Conservation (phyloP, 2,113 vertebrate species). For the Calidris pygmaea region DNA sequence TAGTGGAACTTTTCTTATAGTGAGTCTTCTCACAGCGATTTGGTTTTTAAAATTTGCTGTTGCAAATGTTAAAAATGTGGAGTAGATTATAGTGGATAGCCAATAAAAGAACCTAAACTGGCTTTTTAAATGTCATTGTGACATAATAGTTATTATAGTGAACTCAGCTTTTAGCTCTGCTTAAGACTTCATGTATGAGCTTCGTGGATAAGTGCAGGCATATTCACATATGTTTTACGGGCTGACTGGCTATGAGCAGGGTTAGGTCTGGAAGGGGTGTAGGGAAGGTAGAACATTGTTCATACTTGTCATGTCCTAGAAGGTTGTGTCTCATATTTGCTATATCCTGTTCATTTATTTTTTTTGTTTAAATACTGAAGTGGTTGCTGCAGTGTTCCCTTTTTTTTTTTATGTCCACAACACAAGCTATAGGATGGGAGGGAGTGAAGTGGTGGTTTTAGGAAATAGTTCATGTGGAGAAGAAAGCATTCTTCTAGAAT, state of each 20-base stretch:
- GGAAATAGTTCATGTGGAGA: not conserved
- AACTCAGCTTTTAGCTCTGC: not conserved
- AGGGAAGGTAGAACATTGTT: not conserved
- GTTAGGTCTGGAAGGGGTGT: not conserved
- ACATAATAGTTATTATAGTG: not conserved
- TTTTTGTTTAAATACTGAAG: not conserved
- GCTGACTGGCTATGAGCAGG: not conserved
- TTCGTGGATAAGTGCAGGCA: fast-evolving
- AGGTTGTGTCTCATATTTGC: not conserved
- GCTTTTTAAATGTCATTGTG: not conserved
- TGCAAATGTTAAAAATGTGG: not conserved
- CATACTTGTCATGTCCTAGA: not conserved
- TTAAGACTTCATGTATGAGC: not conserved
- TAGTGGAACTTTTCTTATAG: not conserved
- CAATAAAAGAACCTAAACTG: not conserved
- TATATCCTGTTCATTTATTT: not conserved
- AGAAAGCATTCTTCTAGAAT: not conserved
- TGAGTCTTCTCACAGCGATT: not conserved
- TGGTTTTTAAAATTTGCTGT: not conserved
- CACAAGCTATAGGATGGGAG: fast-evolving
- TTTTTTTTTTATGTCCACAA: not conserved
- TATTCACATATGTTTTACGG: not conserved
- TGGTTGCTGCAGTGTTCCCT: not conserved
- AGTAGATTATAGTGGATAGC: not conserved
- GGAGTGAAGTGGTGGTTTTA: not conserved